Evolutionary conservation across 2,888 invertebrate species (phyloP).

Genomic region (Micoletzkya japonica): DNA sequence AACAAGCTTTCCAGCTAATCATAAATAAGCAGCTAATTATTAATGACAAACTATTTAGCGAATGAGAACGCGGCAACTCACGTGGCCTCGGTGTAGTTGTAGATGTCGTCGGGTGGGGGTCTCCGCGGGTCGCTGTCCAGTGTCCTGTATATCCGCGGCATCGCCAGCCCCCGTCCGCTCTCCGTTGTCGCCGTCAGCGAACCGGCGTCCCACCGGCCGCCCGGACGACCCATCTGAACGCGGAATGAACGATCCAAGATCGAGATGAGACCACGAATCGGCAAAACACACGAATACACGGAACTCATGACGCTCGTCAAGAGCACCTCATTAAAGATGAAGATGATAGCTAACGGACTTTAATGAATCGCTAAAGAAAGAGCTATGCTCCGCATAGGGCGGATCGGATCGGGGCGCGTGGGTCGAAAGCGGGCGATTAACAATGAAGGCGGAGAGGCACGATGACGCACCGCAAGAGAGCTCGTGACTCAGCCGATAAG

Average conservation of each 20-base stretch:
- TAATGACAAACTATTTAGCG: too few relatives aligned
- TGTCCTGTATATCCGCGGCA: conserved; percentile 20
- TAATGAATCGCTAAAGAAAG: not conserved
- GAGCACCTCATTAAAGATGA: not conserved
- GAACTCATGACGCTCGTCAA: too few relatives aligned
- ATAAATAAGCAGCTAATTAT: too few relatives aligned
- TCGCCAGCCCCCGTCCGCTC: conserved; percentile 10
- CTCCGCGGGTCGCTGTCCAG: conserved; percentile 21
- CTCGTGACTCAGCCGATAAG: not conserved
- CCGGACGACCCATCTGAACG: conserved; percentile 3
- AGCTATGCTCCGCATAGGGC: not conserved
- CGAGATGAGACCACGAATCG: too few relatives aligned
- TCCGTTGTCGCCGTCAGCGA: conserved; percentile 22
- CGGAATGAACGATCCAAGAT: too few relatives aligned
- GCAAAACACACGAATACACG: too few relatives aligned
- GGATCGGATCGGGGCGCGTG: too few relatives aligned
- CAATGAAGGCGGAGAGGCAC: too few relatives aligned
- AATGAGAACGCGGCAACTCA: not conserved
- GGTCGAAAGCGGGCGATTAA: conserved; percentile 3
- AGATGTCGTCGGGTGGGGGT: conserved; percentile 24
- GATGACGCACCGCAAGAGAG: not conserved
- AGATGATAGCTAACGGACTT: not conserved
- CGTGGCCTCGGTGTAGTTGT: conserved; percentile 27
- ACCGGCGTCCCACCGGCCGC: conserved; percentile 27
- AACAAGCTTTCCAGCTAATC: too few relatives aligned